phyloP scores from a whole-genome alignment of 2,113 vertebrate species.

The Oryzias celebensis region DNA sequence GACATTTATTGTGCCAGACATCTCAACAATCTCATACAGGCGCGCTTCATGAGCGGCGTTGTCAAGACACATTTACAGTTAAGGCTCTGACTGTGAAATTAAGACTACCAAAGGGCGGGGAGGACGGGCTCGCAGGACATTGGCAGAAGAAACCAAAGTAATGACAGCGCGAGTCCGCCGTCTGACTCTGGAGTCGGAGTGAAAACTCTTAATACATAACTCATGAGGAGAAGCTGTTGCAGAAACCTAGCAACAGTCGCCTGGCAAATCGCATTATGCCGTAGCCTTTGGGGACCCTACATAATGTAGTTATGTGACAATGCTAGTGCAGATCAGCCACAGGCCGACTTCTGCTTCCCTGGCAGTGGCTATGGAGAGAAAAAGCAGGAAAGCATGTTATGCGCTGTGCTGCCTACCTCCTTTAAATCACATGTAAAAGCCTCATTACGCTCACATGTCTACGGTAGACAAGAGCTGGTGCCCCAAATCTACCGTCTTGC shows the following conservation, averaged over 20 bases:
- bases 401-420: conserved; percentile 22
- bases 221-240: conserved; percentile 57
- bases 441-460: conserved; percentile 46
- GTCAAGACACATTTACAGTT: conserved; percentile 63
- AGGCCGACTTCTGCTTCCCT: conserved; percentile 43
- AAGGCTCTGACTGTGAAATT: conserved; percentile 47
- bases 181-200: conserved; percentile 36
- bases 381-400: conserved; percentile 26
- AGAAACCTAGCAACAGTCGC: conserved; percentile 47
- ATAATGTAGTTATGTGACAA: conserved; percentile 74
- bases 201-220: conserved; percentile 60
- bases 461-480: conserved; percentile 14
- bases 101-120: conserved; percentile 46
- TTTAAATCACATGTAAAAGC: conserved; percentile 27
- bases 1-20: conserved; percentile 66
- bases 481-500: neutral
- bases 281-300: conserved; percentile 65
- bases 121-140: conserved; percentile 24
- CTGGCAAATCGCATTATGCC: conserved; percentile 59
- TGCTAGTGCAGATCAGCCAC: conserved; percentile 64
- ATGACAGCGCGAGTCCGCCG: conserved; percentile 36
- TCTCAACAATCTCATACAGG: conserved; percentile 54
- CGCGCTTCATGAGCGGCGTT: conserved; percentile 44
- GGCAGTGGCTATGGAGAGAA: conserved; percentile 30
- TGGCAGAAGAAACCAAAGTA: conserved; percentile 29